Evolutionary conservation across 1,140 invertebrate species (phyloP).

Genomic region (Hycleus phaleratus): DNA sequence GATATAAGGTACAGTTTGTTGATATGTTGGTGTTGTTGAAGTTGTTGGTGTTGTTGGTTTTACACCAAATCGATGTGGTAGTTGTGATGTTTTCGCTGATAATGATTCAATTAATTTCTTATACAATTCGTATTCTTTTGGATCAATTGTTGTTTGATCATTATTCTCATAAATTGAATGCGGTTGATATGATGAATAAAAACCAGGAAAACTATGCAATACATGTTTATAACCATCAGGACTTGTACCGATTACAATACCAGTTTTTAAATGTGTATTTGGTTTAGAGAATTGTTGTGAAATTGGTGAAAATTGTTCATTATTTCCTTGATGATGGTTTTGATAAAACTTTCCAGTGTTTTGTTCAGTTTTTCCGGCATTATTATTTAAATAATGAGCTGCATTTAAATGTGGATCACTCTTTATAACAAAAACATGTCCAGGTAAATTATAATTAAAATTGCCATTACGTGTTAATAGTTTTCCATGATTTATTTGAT

Average conservation of each 20-base stretch:
- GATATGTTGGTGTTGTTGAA: background rate
- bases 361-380: background rate
- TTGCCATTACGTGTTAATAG: constrained; percentile 21
- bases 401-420: constrained; percentile 1
- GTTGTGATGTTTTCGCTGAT: constrained; percentile 22
- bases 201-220: constrained; percentile 24
- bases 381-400: background rate
- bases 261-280: constrained; percentile 12
- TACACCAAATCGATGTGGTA: constrained; percentile 11
- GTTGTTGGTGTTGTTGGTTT: constrained; percentile 1
- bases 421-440: constrained; percentile 34
- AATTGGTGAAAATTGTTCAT: background rate
- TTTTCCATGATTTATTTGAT: background rate
- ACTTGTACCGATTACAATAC: constrained; percentile 20
- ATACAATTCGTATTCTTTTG: constrained; percentile 26
- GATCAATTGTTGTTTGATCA: constrained; percentile 18
- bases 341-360: background rate
- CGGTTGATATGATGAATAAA: constrained; percentile 5
- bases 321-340: background rate
- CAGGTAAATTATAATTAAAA: constrained; percentile 35
- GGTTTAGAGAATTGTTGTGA: background rate
- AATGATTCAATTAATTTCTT: constrained; percentile 24
- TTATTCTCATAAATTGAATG: background rate
- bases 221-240: constrained; percentile 29
- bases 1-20: background rate